Base-by-base conservation (phyloP, 2,113 vertebrate species). In the Channa maculata region DNA sequence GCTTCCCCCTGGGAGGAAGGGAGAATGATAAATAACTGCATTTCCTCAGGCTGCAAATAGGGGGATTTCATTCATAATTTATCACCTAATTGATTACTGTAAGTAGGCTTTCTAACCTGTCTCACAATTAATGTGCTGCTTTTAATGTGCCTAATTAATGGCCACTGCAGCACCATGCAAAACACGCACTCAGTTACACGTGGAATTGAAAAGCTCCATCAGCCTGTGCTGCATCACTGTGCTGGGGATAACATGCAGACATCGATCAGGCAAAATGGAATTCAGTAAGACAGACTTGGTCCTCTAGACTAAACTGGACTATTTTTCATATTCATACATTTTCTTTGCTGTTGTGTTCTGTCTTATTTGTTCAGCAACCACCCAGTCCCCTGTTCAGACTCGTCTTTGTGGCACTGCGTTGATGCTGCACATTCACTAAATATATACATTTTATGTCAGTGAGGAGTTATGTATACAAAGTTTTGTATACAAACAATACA, bases 141-240 rank as follows among this genome's bases (percentile, higher is more conserved):
- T 88, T 92, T 89, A 82, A 87, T 86, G 79, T 51, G 34, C 57
- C 82, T 91, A 92, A 94, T 93, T 91, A 92, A 92, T 85, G 85
- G 67, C 69, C 70, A 46, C 46, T 55, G 76, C 67, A 55, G 82
- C 76, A 85, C 76, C 69, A 82, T 81, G 75, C 86, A 86, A 89
- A 87, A 89, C 78, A 76, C 77, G 79, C 82, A 85, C 77, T 89
- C 80, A 84, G 91, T 92, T 91, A 89, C 61, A 68, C 71, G 54
- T 79, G 71, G 81, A 86, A 85, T 81, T 89, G 82, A 81, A 78
- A 85, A 71, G 80, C 61, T 33, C 24, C 37, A 34, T 75, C 63
- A n/a, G 67, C 54, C 48, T 65, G 65, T 11, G 68, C 69, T 34
- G 75, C 69, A 65, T 50, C 33, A 38, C 70, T 70, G 63, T 15